phyloP scores from a whole-genome alignment of 2,888 invertebrate genomes.

The Abrostola triplasia region DNA sequence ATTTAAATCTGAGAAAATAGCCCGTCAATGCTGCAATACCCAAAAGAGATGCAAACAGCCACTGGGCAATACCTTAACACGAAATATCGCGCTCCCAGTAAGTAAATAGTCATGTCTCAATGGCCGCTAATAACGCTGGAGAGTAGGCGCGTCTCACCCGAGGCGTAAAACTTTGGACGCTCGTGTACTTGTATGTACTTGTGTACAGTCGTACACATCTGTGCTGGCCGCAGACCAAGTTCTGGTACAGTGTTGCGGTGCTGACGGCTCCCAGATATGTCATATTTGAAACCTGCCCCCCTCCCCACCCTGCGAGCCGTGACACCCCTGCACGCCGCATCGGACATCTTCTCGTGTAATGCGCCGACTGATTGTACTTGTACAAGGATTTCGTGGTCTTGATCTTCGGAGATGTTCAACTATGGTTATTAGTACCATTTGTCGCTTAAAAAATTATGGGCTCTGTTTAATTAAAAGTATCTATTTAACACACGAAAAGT shows the following conservation, averaged over 20 bases:
- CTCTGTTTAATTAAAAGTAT: no score
- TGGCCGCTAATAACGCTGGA: slow-evolving; percentile 80
- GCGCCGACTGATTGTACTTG: slow-evolving; percentile 75
- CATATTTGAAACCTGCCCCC: slow-evolving; percentile 77
- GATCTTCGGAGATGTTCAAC: slow-evolving; percentile 50
- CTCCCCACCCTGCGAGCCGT: slow-evolving; percentile 49
- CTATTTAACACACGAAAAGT: no score
- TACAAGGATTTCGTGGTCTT: slow-evolving; percentile 53
- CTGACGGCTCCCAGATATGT: slow-evolving; percentile 85
- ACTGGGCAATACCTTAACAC: slow-evolving; percentile 66
- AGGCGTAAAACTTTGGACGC: slow-evolving; percentile 80
- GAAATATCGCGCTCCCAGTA: slow-evolving; percentile 67
- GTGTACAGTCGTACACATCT: slow-evolving; percentile 72
- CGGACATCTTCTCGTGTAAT: slow-evolving; percentile 79
- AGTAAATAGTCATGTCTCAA: slow-evolving; percentile 86
- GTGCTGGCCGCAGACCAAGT: slow-evolving; percentile 85
- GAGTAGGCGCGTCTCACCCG: slow-evolving; percentile 76
- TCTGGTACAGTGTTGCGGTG: slow-evolving; percentile 81
- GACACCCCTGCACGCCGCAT: slow-evolving; percentile 60
- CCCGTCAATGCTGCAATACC: slow-evolving; percentile 37
- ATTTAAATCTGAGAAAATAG: neutral
- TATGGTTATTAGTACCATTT: neutral
- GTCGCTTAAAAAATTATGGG: no score
- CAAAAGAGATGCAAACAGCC: slow-evolving; percentile 63
- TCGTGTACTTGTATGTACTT: slow-evolving; percentile 57